Conservation (phyloP, 2,888 invertebrate species). For the Suillia variegata region DNA sequence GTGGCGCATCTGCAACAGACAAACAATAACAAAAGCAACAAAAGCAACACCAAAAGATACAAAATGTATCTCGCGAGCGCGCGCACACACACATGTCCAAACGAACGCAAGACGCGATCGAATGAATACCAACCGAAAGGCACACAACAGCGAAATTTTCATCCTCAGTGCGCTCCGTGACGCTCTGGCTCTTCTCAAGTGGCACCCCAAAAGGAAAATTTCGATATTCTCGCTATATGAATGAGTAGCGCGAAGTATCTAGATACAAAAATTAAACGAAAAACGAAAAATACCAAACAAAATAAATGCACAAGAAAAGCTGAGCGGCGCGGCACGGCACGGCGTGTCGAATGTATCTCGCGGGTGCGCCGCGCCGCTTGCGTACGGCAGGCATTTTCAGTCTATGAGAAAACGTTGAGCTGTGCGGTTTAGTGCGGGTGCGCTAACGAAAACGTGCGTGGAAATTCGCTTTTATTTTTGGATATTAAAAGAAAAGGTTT, state of each 20-base stretch:
- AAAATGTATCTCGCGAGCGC: background rate
- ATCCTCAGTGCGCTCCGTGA: conserved; percentile 45
- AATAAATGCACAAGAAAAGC: background rate
- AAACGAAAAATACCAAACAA: background rate
- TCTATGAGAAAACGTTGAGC: conserved; percentile 56
- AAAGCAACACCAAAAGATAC: conserved; percentile 1
- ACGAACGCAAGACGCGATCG: no score
- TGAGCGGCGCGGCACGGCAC: conserved; percentile 19
- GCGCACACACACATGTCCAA: background rate
- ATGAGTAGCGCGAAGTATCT: background rate
- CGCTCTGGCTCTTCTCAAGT: conserved; percentile 47
- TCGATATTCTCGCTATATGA: background rate
- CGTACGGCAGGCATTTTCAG: conserved; percentile 32
- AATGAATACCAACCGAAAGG: no score
- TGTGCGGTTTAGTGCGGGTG: conserved; percentile 38
- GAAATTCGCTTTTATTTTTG: background rate
- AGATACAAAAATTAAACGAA: background rate
- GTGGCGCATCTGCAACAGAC: conserved; percentile 32
- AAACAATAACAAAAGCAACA: background rate
- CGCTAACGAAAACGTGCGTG: conserved; percentile 11
- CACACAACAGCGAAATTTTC: conserved; percentile 15
- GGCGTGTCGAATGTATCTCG: conserved; percentile 41
- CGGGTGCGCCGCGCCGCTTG: conserved; percentile 7
- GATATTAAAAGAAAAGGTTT: no score
- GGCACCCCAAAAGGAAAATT: conserved; percentile 26